These are phyloP conservation scores for Chelon labrosus DNA, from an alignment of 2,797 vertebrate genomes.

Conservation along the genomic window DNA sequence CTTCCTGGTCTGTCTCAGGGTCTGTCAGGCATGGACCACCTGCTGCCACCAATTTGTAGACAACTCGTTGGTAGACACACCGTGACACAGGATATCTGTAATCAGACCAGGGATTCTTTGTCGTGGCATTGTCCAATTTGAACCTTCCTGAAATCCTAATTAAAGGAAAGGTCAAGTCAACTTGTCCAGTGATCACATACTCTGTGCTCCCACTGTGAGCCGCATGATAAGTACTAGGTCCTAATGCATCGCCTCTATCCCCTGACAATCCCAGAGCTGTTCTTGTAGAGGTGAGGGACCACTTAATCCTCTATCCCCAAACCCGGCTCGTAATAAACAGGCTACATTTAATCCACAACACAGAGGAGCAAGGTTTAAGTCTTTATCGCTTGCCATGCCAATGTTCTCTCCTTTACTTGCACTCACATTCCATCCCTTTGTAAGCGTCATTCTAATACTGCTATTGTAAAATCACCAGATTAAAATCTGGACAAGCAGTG, in stretches of 20 bases:
- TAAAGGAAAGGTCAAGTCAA: slow-evolving; percentile 42
- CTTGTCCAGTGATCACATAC: slow-evolving; percentile 34
- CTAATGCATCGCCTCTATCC: slow-evolving; percentile 49
- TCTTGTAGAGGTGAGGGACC: slow-evolving; percentile 58
- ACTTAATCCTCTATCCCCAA: slow-evolving; percentile 62
- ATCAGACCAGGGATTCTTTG: slow-evolving; percentile 29
- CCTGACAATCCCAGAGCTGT: slow-evolving; percentile 55
- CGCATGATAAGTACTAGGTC: slow-evolving; percentile 39
- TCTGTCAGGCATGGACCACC: slow-evolving; percentile 26
- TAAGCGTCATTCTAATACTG: slow-evolving; percentile 49
- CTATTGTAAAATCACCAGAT: slow-evolving; percentile 58
- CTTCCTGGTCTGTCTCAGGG: background rate
- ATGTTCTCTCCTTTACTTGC: slow-evolving; percentile 45
- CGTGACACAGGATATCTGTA: slow-evolving; percentile 44
- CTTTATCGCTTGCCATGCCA: slow-evolving; percentile 49
- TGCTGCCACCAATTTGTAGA: slow-evolving; percentile 15
- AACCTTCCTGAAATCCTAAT: slow-evolving; percentile 48
- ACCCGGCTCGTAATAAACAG: slow-evolving; percentile 64
- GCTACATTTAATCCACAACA: slow-evolving; percentile 69
- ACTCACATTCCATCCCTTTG: slow-evolving; percentile 38
- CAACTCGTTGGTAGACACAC: slow-evolving; percentile 23
- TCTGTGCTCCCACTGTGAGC: slow-evolving; percentile 33
- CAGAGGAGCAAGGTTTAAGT: slow-evolving; percentile 64
- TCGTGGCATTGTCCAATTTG: slow-evolving; percentile 7
- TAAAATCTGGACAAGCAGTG: slow-evolving; percentile 50